Evolutionary conservation across 1,140 invertebrate species (phyloP).

Genomic region (Aethina tumida): DNA sequence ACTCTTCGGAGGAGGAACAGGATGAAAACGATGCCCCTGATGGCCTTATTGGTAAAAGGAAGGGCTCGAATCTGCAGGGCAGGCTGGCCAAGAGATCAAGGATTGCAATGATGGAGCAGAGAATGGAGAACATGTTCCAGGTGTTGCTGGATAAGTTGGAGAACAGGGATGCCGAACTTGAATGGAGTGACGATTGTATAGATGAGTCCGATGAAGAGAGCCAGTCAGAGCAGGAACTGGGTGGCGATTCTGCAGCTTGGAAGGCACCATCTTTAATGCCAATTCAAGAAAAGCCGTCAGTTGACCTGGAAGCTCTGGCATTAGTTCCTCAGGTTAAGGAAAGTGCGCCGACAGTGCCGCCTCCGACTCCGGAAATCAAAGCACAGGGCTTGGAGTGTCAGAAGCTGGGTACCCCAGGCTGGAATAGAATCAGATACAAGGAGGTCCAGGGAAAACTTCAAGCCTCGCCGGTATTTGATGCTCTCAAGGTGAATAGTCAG

Average conservation of each 20-base stretch:
- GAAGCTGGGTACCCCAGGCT: constrained; percentile 11
- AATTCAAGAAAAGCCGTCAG: too few relatives aligned
- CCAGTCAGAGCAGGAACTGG: too few relatives aligned
- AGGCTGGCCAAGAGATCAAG: neutral
- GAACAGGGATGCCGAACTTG: too few relatives aligned
- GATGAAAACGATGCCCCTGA: too few relatives aligned
- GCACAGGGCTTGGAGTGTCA: constrained; percentile 15
- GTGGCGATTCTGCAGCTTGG: too few relatives aligned
- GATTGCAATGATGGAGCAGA: neutral
- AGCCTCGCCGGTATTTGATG: neutral
- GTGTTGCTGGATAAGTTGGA: too few relatives aligned
- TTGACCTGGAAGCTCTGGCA: neutral
- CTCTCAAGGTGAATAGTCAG: constrained; percentile 5
- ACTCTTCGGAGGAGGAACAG: neutral
- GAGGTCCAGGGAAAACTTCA: too few relatives aligned
- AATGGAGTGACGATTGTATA: too few relatives aligned
- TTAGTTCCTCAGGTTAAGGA: constrained; percentile 17
- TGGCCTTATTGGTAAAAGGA: too few relatives aligned
- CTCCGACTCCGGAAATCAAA: constrained; percentile 17
- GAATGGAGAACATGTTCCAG: neutral
- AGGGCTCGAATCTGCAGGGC: neutral
- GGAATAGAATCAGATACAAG: constrained; percentile 22
- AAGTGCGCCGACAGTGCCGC: constrained; percentile 15
- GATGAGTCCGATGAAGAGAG: too few relatives aligned
- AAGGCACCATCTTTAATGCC: too few relatives aligned